Percentiles rank a stretch among this genome's conserved stretches.
Evolutionary conservation across 2,888 invertebrate species (phyloP).

Genomic region (Aplocera efformata): DNA sequence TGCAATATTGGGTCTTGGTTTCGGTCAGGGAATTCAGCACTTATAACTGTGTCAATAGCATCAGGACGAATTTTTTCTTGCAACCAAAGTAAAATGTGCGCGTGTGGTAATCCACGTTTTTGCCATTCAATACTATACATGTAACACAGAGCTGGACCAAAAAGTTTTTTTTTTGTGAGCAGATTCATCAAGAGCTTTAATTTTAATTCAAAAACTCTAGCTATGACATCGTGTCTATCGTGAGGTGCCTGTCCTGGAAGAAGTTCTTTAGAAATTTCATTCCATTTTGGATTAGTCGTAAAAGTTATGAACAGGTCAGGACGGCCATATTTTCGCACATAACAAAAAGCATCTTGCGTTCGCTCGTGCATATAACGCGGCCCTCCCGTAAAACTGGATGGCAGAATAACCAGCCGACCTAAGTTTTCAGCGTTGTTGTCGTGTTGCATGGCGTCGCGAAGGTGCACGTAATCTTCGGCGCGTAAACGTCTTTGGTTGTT

Average conservation of each 20-base stretch:
- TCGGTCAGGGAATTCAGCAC: slow-evolving; percentile 32
- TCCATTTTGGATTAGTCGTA: slow-evolving; percentile 11
- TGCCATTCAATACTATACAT: no score
- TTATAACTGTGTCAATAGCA: slow-evolving; percentile 29
- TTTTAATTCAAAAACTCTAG: slow-evolving; percentile 1
- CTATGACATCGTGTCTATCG: slow-evolving; percentile 7
- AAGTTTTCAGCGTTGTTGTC: no score
- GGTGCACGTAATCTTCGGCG: slow-evolving; percentile 5
- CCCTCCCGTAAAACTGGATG: background rate
- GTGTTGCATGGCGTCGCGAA: background rate
- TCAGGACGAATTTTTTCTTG: slow-evolving; percentile 21
- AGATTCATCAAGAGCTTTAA: background rate
- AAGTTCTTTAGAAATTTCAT: background rate
- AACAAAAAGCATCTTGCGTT: no score
- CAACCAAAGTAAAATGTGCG: slow-evolving; percentile 25
- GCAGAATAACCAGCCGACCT: no score
- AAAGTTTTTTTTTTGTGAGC: no score
- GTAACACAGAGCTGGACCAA: no score
- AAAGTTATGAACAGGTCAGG: slow-evolving; percentile 10
- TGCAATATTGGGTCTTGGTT: slow-evolving; percentile 19
- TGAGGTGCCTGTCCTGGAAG: background rate
- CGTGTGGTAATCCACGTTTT: no score
- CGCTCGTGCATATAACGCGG: slow-evolving; percentile 1
- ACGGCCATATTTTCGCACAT: slow-evolving; percentile 3
- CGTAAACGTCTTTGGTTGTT: slow-evolving; percentile 7